Conservation (phyloP, 1,140 invertebrate species). For the Mylabris phalerata region DNA sequence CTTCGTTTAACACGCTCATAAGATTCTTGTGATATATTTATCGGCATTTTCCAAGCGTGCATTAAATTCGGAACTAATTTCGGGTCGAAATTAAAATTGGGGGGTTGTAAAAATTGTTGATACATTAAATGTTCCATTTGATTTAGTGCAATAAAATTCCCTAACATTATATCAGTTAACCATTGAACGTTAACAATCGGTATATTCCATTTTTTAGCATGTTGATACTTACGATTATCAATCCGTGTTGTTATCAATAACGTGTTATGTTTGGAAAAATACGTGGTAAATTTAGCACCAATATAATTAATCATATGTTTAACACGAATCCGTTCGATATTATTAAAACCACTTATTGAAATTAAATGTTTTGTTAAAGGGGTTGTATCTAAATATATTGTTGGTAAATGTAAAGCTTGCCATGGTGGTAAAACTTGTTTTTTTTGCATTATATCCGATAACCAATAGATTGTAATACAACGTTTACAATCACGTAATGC, state of each 20-base stretch:
- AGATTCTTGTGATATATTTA: constrained; percentile 81
- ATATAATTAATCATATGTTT: constrained; percentile 76
- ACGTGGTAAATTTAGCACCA: constrained; percentile 74
- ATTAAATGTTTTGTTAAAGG: constrained; percentile 65
- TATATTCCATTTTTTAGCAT: constrained; percentile 82
- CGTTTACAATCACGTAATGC: constrained; percentile 47
- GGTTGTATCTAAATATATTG: constrained; percentile 69
- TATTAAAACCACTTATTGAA: constrained; percentile 78
- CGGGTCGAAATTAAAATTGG: constrained; percentile 81
- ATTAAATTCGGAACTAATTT: constrained; percentile 81
- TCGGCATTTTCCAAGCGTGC: constrained; percentile 86
- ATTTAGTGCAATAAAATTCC: constrained; percentile 74
- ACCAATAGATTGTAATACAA: constrained; percentile 90
- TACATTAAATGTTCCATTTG: constrained; percentile 79
- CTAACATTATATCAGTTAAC: constrained; percentile 89
- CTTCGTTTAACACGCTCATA: constrained; percentile 71
- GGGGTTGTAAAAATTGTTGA: constrained; percentile 72
- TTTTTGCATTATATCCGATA: constrained; percentile 80
- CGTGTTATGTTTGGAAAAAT: constrained; percentile 68
- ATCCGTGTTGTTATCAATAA: constrained; percentile 67
- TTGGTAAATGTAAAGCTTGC: constrained; percentile 86
- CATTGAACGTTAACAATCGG: constrained; percentile 88
- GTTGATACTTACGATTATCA: constrained; percentile 80
- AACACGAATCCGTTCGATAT: constrained; percentile 72
- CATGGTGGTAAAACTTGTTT: constrained; percentile 80